phyloP scores from a whole-genome alignment of 2,888 invertebrate genomes.

The Campaea margaritaria region DNA sequence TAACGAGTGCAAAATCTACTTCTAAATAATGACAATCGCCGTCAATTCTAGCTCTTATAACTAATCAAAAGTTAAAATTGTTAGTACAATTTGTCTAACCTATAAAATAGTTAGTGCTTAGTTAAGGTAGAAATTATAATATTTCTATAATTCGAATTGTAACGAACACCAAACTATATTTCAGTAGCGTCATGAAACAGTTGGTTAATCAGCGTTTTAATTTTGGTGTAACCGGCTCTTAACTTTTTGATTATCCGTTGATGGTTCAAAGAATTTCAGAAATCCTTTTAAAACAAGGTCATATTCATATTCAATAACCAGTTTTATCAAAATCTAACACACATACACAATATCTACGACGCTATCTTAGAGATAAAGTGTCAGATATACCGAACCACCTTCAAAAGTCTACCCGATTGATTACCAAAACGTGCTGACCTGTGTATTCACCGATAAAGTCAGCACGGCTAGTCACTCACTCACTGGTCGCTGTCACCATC shows the following conservation, averaged over 20 bases:
- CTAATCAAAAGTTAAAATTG: conserved; percentile 28
- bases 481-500: conserved; percentile 49
- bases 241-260: background rate
- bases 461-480: conserved; percentile 40
- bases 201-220: conserved; percentile 22
- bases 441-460: conserved; percentile 31
- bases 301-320: background rate
- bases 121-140: conserved; percentile 34
- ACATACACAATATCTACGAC: conserved; percentile 21
- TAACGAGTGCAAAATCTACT: conserved; percentile 29
- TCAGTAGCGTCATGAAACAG: background rate
- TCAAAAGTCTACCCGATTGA: conserved; percentile 1
- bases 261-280: background rate
- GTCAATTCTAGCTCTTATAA: background rate
- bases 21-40: conserved; percentile 2
- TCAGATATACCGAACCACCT: conserved; percentile 15
- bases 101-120: conserved; percentile 54
- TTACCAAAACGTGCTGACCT: conserved; percentile 17
- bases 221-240: conserved; percentile 11
- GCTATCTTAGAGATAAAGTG: conserved; percentile 25
- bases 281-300: conserved; percentile 3
- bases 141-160: conserved; percentile 28
- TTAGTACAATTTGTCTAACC: conserved; percentile 61
- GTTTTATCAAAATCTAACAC: conserved; percentile 23
- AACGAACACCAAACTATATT: conserved; percentile 9